These are phyloP conservation scores for Cerastoderma edule DNA, from an alignment of 2,888 invertebrate genomes.

Conservation along the genomic window DNA sequence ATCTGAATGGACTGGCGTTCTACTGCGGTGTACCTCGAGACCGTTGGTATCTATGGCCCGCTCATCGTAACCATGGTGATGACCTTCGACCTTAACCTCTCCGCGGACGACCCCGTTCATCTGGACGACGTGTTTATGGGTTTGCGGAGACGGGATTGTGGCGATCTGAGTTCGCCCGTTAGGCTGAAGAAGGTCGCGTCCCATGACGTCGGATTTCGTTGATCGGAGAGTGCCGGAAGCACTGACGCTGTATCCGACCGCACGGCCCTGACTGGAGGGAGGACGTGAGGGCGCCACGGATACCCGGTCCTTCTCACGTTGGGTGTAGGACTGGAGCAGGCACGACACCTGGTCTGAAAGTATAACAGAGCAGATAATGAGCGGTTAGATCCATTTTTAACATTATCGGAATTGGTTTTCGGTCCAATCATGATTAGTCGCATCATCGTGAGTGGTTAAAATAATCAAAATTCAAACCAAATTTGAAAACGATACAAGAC, in stretches of 20 bases:
- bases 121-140: constrained; percentile 17
- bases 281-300: constrained; percentile 44
- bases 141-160: constrained; percentile 5
- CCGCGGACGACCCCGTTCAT: constrained; percentile 39
- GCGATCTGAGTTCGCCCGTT: constrained; percentile 43
- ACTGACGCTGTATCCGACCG: constrained; percentile 37
- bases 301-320: constrained; percentile 46
- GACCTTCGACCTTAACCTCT: constrained; percentile 42
- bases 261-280: constrained; percentile 36
- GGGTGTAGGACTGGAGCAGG: constrained; percentile 71
- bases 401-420: too few relatives aligned
- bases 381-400: too few relatives aligned
- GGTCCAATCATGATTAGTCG: too few relatives aligned
- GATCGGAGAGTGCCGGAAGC: constrained; percentile 49
- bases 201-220: constrained; percentile 41
- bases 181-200: constrained; percentile 37
- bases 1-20: neutral
- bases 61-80: constrained; percentile 44
- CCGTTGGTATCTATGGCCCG: constrained; percentile 43
- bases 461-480: too few relatives aligned
- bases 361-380: neutral
- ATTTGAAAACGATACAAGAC: too few relatives aligned
- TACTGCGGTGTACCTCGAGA: constrained; percentile 15
- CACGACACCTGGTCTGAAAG: constrained; percentile 70
- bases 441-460: too few relatives aligned